Evolutionary conservation across 2,113 vertebrate species (phyloP), one percentile per base, ranked within the genome.

Genomic region (Calypte anna): DNA sequence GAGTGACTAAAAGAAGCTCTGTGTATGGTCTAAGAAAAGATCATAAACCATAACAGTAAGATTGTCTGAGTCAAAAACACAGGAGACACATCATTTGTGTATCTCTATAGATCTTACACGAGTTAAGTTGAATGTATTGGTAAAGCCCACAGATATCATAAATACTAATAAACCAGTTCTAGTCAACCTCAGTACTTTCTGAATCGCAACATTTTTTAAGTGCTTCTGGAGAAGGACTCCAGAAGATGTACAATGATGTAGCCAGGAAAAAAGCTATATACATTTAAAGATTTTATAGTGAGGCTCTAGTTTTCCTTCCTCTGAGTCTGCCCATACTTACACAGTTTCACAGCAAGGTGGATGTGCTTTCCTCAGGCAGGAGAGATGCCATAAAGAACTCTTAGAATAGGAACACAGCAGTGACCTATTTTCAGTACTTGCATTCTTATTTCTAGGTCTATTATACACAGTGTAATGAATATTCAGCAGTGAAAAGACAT

Each of bases 381-480:
- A 79, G 68, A 77, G 64, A 75, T 13, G 40, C 53, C 76, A 88
- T 51, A 77, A 61, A 88, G 46, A 91, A 19, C 46, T 91, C 76
- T 83, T 88, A 66, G 83, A 86, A 86, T 44, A 64, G 48, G 59
- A 81, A 73, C 33, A 83, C 5, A 68, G n/a, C 50, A 81, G 53
- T 90, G 82, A 88, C 88, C 76, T 88, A 61, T 93, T 90, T 90
- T 89, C 58, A 73, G 50, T 55, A 31, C 24, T 82, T 81, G 40
- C 69, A 94, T 91, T 92, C 77, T 89, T 82, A 69, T 83, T 91
- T 82, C 75, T 88, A 61, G 25, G 20, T 72, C 85, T 83, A 4
- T 82, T 88, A 72, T 20, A 54, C 48, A 31, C 59, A 78, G 55
- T 43, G 63, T 92, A 93, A 90, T 79, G 86, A 89, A 86, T 64